Conservation (phyloP, 2,888 invertebrate species). For the Synergus gifuensis region DNA sequence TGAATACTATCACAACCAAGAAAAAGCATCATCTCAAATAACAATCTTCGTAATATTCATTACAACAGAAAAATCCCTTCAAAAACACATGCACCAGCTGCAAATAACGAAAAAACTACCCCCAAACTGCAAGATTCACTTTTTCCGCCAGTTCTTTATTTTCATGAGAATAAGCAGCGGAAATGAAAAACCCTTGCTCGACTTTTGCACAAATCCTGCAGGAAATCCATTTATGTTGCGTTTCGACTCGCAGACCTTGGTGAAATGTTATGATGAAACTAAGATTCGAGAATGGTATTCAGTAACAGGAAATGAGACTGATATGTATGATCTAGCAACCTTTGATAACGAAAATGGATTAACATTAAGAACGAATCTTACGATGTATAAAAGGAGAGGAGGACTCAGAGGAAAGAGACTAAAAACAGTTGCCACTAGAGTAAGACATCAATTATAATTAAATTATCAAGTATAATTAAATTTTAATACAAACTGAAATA, state of each 20-base stretch:
- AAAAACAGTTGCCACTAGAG: slow-evolving; percentile 55
- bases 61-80: slow-evolving; percentile 4
- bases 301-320: slow-evolving; percentile 45
- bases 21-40: not conserved
- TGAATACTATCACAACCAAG: not conserved
- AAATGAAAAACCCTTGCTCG: slow-evolving; percentile 11
- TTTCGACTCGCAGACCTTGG: slow-evolving; percentile 62
- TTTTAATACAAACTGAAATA: not conserved
- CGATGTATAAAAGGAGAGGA: slow-evolving; percentile 57
- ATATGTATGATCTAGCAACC: slow-evolving; percentile 49
- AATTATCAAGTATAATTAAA: not conserved
- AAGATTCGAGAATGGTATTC: slow-evolving; percentile 62
- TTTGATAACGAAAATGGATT: slow-evolving; percentile 52
- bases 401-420: slow-evolving; percentile 55
- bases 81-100: not conserved
- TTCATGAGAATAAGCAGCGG: not conserved
- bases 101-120: not conserved
- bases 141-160: not conserved
- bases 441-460: slow-evolving; percentile 40
- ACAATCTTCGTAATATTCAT: not conserved
- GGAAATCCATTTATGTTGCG: slow-evolving; percentile 56
- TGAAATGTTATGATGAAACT: slow-evolving; percentile 54
- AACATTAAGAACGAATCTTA: not conserved
- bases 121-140: not conserved
- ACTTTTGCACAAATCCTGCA: slow-evolving; percentile 49